A percentile compares a stretch with the other conserved stretches of the same genome.
Conservation (phyloP, 2,113 vertebrate genomes). For the Notothenia rossii region DNA sequence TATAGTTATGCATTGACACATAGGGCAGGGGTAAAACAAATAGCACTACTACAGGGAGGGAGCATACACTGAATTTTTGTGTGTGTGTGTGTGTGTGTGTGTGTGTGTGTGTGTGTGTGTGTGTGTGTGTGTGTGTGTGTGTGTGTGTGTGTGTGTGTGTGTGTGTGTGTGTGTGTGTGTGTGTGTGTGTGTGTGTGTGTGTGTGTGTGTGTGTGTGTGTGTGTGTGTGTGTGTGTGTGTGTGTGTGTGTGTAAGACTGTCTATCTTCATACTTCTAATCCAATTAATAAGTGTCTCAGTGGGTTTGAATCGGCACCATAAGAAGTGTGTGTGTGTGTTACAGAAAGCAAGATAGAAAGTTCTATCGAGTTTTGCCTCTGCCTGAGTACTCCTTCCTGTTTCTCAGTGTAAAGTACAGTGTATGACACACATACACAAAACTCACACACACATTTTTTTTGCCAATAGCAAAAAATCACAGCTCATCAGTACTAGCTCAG, state of each 20-base stretch:
- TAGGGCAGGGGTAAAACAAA: constrained; percentile 9
- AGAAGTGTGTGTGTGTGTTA: constrained; percentile 2
- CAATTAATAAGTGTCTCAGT: constrained; percentile 51
- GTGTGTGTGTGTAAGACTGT: background rate
- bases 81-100: background rate
- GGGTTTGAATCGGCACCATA: constrained; percentile 16
- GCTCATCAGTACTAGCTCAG: background rate
- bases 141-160: too few species aligned
- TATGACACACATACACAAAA: too few species aligned
- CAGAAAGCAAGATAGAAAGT: background rate
- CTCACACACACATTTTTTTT: background rate
- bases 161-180: too few species aligned
- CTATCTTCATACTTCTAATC: constrained; percentile 53
- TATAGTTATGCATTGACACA: constrained; percentile 23
- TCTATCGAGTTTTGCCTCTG: background rate
- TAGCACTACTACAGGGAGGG: background rate
- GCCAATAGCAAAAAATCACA: background rate
- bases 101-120: too few species aligned
- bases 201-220: too few species aligned
- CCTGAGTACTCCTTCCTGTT: constrained; percentile 15
- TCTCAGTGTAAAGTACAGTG: background rate
- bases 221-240: too few species aligned
- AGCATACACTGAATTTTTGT: background rate
- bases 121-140: background rate
- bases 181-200: too few species aligned